Conservation (phyloP, 1,140 invertebrate genomes). For the Papilio glaucus region DNA sequence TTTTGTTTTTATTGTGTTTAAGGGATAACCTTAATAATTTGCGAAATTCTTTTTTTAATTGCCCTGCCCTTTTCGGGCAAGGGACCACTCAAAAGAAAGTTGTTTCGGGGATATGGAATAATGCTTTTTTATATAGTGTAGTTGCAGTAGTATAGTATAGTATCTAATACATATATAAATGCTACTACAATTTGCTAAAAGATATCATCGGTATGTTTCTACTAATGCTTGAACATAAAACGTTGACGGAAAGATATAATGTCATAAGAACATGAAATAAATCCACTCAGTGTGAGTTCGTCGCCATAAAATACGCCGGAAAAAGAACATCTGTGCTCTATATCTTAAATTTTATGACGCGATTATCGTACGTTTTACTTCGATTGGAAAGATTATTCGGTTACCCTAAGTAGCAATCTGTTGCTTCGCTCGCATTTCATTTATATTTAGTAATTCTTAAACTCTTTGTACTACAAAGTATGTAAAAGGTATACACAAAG, state of each 20-base stretch:
- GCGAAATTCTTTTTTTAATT: too few relatives aligned
- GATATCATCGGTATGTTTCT: constrained; percentile 16
- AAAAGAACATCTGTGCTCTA: constrained; percentile 17
- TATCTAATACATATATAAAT: neutral
- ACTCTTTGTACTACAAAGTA: too few relatives aligned
- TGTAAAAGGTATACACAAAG: too few relatives aligned
- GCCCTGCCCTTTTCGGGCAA: too few relatives aligned
- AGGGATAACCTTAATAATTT: neutral
- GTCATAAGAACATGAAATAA: constrained; percentile 20
- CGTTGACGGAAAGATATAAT: constrained; percentile 16
- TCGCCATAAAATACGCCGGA: constrained; percentile 21
- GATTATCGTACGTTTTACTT: constrained; percentile 26
- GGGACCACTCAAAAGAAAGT: too few relatives aligned
- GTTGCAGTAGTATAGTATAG: too few relatives aligned
- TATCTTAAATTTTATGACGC: constrained; percentile 29
- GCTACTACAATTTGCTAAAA: constrained; percentile 7
- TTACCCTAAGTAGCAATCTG: constrained; percentile 26
- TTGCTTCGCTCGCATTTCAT: neutral
- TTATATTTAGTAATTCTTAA: neutral
- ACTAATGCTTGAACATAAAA: constrained; percentile 18
- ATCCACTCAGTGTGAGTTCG: constrained; percentile 14
- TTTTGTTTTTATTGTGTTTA: too few relatives aligned
- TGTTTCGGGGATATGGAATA: too few relatives aligned
- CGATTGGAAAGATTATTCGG: constrained; percentile 18
- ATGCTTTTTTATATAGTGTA: too few relatives aligned